phyloP scores from a whole-genome alignment of 2,797 vertebrate genomes.

The Bryconaethiops microstoma region DNA sequence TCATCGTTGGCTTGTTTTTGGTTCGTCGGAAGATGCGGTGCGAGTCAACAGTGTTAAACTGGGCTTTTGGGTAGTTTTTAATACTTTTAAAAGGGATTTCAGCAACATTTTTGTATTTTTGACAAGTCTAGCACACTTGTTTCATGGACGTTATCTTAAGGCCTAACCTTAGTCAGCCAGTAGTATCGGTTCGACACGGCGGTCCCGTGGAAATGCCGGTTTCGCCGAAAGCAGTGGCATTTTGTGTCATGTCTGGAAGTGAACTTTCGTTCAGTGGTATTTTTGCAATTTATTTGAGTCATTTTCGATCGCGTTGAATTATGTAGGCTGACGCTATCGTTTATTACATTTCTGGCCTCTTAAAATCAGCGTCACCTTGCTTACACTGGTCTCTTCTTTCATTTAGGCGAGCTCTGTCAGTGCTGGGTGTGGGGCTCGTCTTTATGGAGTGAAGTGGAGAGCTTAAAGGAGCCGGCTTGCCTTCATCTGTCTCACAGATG shows the following conservation, averaged over 20 bases:
- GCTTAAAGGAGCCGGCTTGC: conserved; percentile 30
- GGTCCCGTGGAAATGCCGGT: neutral
- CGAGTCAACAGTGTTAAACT: neutral
- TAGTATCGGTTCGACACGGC: too few relatives aligned
- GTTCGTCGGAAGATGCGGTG: neutral
- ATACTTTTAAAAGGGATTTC: neutral
- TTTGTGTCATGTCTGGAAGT: too few relatives aligned
- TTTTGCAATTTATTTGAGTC: neutral
- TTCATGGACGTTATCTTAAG: neutral
- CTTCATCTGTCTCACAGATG: conserved; percentile 52
- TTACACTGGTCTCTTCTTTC: neutral
- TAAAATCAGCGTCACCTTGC: neutral
- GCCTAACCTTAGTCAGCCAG: neutral
- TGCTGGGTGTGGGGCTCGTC: neutral
- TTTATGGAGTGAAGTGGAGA: neutral
- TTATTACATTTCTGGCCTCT: too few relatives aligned
- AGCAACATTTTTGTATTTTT: neutral
- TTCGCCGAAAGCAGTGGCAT: neutral
- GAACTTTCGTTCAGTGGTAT: neutral
- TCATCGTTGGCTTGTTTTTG: neutral
- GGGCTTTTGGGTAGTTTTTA: neutral
- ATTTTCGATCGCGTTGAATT: too few relatives aligned
- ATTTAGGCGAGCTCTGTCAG: neutral
- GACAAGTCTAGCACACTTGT: too few relatives aligned
- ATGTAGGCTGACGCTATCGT: neutral